Evolutionary conservation across 2,113 vertebrate species (phyloP), one percentile per base, ranked within the genome.

Genomic region (Herpailurus yagouaroundi): DNA sequence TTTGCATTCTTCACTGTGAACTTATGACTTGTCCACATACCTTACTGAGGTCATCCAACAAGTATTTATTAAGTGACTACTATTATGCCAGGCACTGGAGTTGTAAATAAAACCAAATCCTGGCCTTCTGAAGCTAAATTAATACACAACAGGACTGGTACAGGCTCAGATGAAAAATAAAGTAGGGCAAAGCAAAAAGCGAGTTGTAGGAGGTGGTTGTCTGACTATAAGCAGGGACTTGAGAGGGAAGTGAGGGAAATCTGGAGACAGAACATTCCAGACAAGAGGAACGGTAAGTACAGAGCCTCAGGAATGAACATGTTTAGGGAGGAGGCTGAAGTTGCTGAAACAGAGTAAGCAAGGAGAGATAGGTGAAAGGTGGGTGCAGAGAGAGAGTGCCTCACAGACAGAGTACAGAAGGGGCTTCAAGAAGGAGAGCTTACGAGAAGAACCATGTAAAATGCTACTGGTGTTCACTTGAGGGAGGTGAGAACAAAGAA

Each of bases 361-460:
- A 66, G 38, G 25, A 48, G 15, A 38, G 41, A 45, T 10, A 15
- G 8, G 27, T 3, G 25, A 48, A 45, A 55, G 29, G 19, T 0
- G n/a, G 73, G 23, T 4, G n/a, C 36, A 29, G 23, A 19, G 13
- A 29, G 25, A 8, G 68, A 19, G 18, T 45, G n/a, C 33, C 66
- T 48, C 0, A 23, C 57, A 15, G 55, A 8, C 36, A 48, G 10
- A 6, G 25, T 41, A 12, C 18, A 68, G 48, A 31, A 38, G 33
- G 48, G 12, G 3, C 38, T 71, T 66, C 38, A 9, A 33, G n/a
- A 38, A 89, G 13, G 3, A 68, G 74, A 5, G 0, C 6, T 3
- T 9, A 13, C 1, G 6, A 14, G n/a, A 19, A 48, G 66, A 86
- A 3, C 31, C 7, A 0, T 2, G 1, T 18, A 7, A 18, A 4